Base-by-base conservation (phyloP, 2,888 invertebrate genomes). In the Phaonia tiefii region DNA sequence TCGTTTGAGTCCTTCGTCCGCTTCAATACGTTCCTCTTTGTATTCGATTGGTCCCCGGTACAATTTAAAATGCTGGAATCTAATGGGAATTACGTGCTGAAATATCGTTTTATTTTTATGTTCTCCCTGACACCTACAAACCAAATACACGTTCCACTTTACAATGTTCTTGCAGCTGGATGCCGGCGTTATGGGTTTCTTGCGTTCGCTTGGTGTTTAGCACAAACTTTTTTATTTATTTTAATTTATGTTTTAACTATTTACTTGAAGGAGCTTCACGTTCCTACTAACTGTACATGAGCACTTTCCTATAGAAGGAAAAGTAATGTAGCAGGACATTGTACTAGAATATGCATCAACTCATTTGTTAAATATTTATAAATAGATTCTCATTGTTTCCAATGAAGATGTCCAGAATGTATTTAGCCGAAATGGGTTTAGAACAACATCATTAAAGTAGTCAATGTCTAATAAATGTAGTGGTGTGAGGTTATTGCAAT, bases 71-170 rank as follows among this genome's bases (percentile, higher is more conserved):
- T 67, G 71, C 58, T 49, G 1, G 44, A 58, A 63, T 66, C 71
- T 71, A 80, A 77, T 80, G 80, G 77, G 77, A 77, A 74, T 80
- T 80, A 80, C 80, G 80, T 80, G 80, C 74, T 74, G 67, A 80
- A 75, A 77, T 75, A 74, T 74, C 58, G 77, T 66, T 54, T 71
- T 70, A 25, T 65, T 76, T 73, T 72, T 46, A 51, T 65, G 49
- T 70, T 66, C 70, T 58, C 49, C 65, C 39, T 49, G 74, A 72
- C 66, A 71, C 58, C 66, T 51, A 60, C 75, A 60, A 39, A 58
- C 37, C 60, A 72, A 63, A 72, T 49, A 63, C 46, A 37, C 10
- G 31, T 51, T 39, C 13, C 42, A 72, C 51, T 75, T 75, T 63
- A 69, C 49, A 76, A 65, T 76, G 54, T 63, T n/a, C 15, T 70